Evolutionary conservation across 2,888 invertebrate species (phyloP), one percentile per base, ranked within the genome.

Genomic region (Caenorhabditis drosophilae): DNA sequence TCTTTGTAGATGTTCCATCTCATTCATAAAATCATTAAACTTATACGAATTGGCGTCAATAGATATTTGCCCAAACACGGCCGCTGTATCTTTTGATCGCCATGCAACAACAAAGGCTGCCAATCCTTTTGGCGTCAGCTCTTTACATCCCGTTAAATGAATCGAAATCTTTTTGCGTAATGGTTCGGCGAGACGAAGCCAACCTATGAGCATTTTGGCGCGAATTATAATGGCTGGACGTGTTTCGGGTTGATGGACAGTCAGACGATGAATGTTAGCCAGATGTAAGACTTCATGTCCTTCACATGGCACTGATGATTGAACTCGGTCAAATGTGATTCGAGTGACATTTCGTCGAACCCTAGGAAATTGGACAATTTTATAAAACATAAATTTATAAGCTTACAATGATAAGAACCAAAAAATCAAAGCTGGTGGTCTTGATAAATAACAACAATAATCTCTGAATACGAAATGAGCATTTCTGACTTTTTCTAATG

Each of bases 41-140:
- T 60, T 66, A 45, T 56, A 66, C 20, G 66, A 60, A 7, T 53
- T 56, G n/a, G 52, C 66, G 36, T 66, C 66, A 23, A 66, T 51
- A 4, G 66, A 50, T 15, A 66, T 56, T 31, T 66, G 59, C 27
- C 52, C 52, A 54, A 66, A 66, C 4, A 56, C 12, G 12, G 52
- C 52, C n/a, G 56, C 52, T 18, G 47, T 45, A 23, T 26, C 2
- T 3, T n/a, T 15, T 4, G 23, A 22, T n/a, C 49, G 20, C 66
- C 66, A 66, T 4, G 27, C 46, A 16, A 40, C 7, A 1, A 61
- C 60, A 20, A 67, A 49, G 7, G 16, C 23, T 16, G 36, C 46
- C 4, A 67, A 20, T n/a, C 54, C 56, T 20, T 40, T 34, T 9
- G 67, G 57, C 12, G 46, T 34, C 44, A 67, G 50, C 34, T 67